Evolutionary conservation across 2,888 invertebrate species (phyloP), one percentile per base, ranked within the genome.

Genomic region (Drosophila nigricruria): DNA sequence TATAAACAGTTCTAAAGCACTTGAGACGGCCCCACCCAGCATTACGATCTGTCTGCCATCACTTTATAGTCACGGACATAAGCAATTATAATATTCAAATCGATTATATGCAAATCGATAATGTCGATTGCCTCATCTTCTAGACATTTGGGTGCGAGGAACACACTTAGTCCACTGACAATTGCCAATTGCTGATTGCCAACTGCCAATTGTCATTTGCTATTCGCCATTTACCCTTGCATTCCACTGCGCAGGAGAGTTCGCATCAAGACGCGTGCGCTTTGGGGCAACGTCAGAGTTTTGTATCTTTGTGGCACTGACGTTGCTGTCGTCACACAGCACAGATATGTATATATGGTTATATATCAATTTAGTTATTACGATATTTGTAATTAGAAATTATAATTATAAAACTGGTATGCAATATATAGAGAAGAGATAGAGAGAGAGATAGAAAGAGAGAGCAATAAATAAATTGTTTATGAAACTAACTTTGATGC

Each of bases 401-500:
- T 5, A 72, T 49, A 78, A 65, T 69, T 45, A 70, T 60, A 52
- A 54, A 73, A 62, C 71, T 70, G 53, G 30, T 80, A 78, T 78
- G 74, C 74, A 78, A 70, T 69, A 74, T 74, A 73, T 65, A 63
- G 50, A 72, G 40, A 69, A 69, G 67, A 75, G 70, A 34, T 50
- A 52, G 36, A 65, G 47, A 65, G 47, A 71, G 66, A 67, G 42
- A 82, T 54, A 69, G 36, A 72, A 49, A 69, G 53, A 70, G 64
- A 78, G 70, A 80, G 66, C 88, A 78, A 83, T 86, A 85, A 85
- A 88, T 65, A 86, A 88, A 82, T 88, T 83, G 79, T 82, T 82
- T 77, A 89, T 91, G 91, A 92, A 90, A 92, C 92, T 92, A 92
- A 92, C 92, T 92, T 92, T 92, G 92, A 92, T 93, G 92, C 92